Base-by-base conservation (phyloP, 2,888 invertebrate genomes). In the Diplolepis rosae region DNA sequence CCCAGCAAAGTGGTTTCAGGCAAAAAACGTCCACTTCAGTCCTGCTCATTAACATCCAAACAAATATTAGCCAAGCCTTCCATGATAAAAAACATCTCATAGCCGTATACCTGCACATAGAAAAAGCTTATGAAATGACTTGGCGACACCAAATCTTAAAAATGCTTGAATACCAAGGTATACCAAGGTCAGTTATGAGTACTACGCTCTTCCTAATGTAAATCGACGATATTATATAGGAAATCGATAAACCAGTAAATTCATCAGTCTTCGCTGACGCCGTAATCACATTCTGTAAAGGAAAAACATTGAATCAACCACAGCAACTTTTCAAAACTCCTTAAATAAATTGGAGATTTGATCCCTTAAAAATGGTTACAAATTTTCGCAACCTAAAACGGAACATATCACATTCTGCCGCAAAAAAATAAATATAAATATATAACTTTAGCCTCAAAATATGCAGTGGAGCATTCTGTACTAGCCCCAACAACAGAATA, bases 91-190 rank as follows among this genome's bases (percentile, higher is more conserved):
- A 74, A 51, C 75, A 78, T 35, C 39, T 76, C 4, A 35, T 71
- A 3, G 71, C 69, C 1, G 72, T 77, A 0, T 68, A 65, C 15
- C 52, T 79, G 22, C 72, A 79, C 42, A 68, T 76, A 22, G 77
- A 76, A 39, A 77, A 77, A 50, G 76, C 77, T 0, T 79, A 73
- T 61, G 77, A 77, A 22, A 73, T 73, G 71, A 56, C 71, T 7
- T 74, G 70, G 70, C 68, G 70, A 39, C n/a, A 66, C 11, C 51
- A 69, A 22, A 65, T 66, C 27, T 13, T 42, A 1, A 24, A 27
- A 27, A 45, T 18, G 1, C 15, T 45, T 15, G 2, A 39, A 22
- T 3, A 18, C 5, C 9, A 2, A 4, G 54, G 32, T 1, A 56
- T 56, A 68, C 71, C 71, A 32, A 71, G 74, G 4, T 66, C 71